Conservation (phyloP, 2,113 vertebrate genomes). For the Argyrosomus japonicus region DNA sequence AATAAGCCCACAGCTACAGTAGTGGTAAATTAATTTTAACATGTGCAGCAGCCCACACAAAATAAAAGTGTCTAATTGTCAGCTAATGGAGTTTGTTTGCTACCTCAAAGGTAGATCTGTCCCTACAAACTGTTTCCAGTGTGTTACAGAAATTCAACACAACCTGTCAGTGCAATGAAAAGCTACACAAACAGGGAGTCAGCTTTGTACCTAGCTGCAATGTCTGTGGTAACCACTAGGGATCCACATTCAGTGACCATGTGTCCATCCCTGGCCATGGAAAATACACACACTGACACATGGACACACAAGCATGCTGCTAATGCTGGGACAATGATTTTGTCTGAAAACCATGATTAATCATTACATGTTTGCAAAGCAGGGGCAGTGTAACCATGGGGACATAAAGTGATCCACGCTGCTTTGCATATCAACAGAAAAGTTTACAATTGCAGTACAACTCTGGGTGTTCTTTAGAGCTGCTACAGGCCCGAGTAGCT, state of each 20-base stretch:
- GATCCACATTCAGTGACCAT: constrained; percentile 11
- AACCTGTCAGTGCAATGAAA: constrained; percentile 8
- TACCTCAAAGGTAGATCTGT: constrained; percentile 1
- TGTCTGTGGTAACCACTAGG: constrained; percentile 11
- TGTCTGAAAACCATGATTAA: constrained; percentile 77
- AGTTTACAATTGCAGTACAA: constrained; percentile 71
- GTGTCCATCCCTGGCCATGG: neutral
- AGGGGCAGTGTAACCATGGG: constrained; percentile 74
- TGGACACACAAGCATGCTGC: constrained; percentile 41
- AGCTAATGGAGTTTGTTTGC: constrained; percentile 16
- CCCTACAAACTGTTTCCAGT: neutral
- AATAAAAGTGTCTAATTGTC: constrained; percentile 16
- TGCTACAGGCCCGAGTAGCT: constrained; percentile 45
- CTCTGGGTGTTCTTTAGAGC: constrained; percentile 44
- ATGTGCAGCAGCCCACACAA: constrained; percentile 13
- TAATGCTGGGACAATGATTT: constrained; percentile 69
- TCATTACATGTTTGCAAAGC: constrained; percentile 81
- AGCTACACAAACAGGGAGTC: constrained; percentile 6
- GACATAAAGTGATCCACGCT: constrained; percentile 73
- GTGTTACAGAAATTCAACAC: neutral
- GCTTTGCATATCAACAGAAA: constrained; percentile 84
- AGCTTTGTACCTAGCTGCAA: constrained; percentile 13
- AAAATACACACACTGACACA: constrained; percentile 40
- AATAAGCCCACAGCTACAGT: neutral
- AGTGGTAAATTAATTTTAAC: neutral